Conservation (phyloP, 2,888 invertebrate species). For the Aspidiotus rigidus region DNA sequence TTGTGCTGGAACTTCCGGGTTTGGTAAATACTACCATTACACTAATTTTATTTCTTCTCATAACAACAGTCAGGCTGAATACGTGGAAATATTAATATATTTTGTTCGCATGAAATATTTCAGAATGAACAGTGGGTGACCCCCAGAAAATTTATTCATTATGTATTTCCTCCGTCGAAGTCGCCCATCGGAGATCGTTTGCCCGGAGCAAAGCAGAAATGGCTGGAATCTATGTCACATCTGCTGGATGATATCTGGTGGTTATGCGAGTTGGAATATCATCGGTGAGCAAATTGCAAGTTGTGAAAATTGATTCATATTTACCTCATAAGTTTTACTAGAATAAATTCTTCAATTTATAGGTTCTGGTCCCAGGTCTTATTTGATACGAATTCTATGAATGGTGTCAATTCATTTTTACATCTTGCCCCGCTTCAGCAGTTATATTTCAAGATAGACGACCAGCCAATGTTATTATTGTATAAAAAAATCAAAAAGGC, state of each 20-base stretch:
- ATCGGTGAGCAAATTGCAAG: slow-evolving; percentile 6
- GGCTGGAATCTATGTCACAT: slow-evolving; percentile 8
- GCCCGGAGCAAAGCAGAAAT: slow-evolving; percentile 10
- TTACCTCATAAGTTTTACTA: not conserved
- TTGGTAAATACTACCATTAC: slow-evolving; percentile 6
- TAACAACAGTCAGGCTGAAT: not conserved
- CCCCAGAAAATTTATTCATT: not conserved
- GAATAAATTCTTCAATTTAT: not conserved
- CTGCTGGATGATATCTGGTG: slow-evolving; percentile 23
- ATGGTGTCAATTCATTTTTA: slow-evolving; percentile 16
- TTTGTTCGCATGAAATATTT: not conserved
- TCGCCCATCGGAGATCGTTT: not conserved
- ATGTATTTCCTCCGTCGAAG: slow-evolving; percentile 16
- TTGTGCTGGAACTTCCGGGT: slow-evolving; percentile 13
- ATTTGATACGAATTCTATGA: slow-evolving; percentile 14
- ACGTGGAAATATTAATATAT: not conserved
- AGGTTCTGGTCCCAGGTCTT: slow-evolving; percentile 26
- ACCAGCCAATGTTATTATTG: slow-evolving; percentile 9
- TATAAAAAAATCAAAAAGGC: slow-evolving; percentile 22
- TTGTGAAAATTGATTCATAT: not conserved
- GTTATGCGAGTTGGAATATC: slow-evolving; percentile 21
- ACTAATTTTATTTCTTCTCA: not conserved
- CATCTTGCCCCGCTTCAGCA: slow-evolving; percentile 20
- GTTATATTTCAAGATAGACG: slow-evolving; percentile 16
- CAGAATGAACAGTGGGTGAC: slow-evolving; percentile 19